Percentiles rank a stretch among this genome's conserved stretches.
These are phyloP conservation scores for Patella caerulea DNA, from an alignment of 2,888 invertebrate genomes.

Conservation along the genomic window DNA sequence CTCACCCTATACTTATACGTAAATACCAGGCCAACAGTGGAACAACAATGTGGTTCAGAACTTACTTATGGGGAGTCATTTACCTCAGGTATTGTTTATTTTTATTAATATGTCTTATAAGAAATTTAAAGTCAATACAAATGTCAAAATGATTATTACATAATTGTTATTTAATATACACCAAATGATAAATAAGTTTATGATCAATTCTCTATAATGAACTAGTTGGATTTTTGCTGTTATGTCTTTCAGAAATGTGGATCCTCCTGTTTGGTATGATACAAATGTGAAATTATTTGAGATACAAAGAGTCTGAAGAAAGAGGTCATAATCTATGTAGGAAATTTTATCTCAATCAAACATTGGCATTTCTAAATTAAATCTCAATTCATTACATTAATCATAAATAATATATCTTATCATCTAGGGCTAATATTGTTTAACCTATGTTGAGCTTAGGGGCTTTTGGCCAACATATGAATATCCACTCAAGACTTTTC, in stretches of 20 bases:
- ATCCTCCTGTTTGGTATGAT: slow-evolving; percentile 99
- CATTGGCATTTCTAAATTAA: too few relatives aligned
- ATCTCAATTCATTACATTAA: too few relatives aligned
- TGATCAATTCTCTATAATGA: too few relatives aligned
- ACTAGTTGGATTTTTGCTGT: background rate
- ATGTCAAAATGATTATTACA: background rate
- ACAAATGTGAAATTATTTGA: slow-evolving; percentile 99
- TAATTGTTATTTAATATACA: background rate
- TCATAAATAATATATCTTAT: too few relatives aligned
- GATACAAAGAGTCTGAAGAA: slow-evolving; percentile 80
- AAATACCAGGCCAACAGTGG: slow-evolving; percentile 99
- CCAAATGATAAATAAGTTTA: too few relatives aligned
- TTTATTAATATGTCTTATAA: background rate
- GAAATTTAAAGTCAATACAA: background rate
- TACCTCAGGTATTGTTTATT: slow-evolving; percentile 83
- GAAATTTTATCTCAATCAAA: too few relatives aligned
- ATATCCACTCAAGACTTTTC: too few relatives aligned
- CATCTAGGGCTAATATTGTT: too few relatives aligned
- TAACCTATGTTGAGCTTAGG: too few relatives aligned
- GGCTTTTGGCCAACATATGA: too few relatives aligned
- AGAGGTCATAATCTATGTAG: background rate
- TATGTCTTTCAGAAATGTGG: slow-evolving; percentile 84
- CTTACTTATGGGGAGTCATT: slow-evolving; percentile 99
- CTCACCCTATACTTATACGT: slow-evolving; percentile 98
- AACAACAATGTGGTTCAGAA: slow-evolving; percentile 99